Evolutionary conservation across 1,140 invertebrate genomes (phyloP).

Genomic region (Nixonia krombeini): DNA sequence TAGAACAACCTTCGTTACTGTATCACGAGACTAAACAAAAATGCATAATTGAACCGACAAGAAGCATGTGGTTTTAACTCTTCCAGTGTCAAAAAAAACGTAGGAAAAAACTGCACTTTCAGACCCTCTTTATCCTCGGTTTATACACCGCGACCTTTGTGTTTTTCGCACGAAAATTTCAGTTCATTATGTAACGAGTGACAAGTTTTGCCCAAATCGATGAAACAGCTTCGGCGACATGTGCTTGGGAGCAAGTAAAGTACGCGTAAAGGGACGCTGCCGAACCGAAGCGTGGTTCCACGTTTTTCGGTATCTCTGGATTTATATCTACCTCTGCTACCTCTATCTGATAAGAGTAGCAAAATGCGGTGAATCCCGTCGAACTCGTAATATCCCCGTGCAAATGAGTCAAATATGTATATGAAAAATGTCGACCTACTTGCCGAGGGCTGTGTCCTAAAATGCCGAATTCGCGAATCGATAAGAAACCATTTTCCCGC

Average conservation of each 20-base stretch:
- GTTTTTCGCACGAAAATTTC: slow-evolving; percentile 3
- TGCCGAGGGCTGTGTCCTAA: neutral
- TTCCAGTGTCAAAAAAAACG: neutral
- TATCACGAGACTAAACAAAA: no score
- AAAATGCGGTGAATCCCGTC: no score
- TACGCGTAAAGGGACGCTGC: neutral
- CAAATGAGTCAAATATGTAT: neutral
- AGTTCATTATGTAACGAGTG: neutral
- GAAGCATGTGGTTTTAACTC: neutral
- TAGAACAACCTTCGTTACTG: no score
- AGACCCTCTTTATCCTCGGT: neutral
- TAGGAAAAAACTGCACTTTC: neutral
- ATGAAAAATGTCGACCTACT: neutral
- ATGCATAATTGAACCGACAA: neutral
- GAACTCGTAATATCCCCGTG: neutral
- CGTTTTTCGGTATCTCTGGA: no score
- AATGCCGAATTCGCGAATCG: neutral
- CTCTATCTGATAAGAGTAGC: no score
- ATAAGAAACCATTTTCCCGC: neutral
- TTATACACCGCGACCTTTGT: slow-evolving; percentile 3
- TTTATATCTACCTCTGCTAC: neutral
- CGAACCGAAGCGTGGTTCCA: neutral
- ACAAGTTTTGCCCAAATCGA: neutral
- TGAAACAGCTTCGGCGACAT: neutral
- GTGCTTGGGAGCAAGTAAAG: neutral